A percentile compares a stretch with the other conserved stretches of the same genome.
Conservation (phyloP, 2,797 vertebrate genomes). For the Holocentrus rufus region DNA sequence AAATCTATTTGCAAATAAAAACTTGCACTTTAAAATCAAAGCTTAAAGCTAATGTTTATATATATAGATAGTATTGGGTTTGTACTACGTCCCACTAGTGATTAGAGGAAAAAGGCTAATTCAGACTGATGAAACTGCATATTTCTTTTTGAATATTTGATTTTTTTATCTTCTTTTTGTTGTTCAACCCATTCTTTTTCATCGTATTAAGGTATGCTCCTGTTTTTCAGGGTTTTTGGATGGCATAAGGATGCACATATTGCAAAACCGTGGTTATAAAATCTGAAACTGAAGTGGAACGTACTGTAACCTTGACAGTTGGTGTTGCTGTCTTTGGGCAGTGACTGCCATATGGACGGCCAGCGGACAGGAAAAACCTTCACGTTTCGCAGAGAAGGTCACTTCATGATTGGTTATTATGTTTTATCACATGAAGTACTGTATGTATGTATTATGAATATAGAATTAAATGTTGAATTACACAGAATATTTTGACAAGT, state of each 20-base stretch:
- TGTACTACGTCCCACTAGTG: too few species aligned
- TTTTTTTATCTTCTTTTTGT: not conserved
- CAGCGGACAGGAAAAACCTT: not conserved
- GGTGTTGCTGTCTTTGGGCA: slow-evolving; percentile 4
- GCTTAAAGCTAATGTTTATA: too few species aligned
- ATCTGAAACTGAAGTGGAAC: not conserved
- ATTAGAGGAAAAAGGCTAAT: too few species aligned
- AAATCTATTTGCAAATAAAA: too few species aligned
- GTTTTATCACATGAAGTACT: not conserved
- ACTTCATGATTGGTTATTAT: not conserved
- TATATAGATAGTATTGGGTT: too few species aligned
- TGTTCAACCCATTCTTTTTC: too few species aligned
- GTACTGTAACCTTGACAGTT: not conserved
- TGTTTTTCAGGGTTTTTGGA: too few species aligned
- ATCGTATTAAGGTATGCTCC: too few species aligned
- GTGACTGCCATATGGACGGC: slow-evolving; percentile 1
- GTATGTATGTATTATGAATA: not conserved
- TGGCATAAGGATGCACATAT: too few species aligned
- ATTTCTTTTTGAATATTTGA: slow-evolving; percentile 8
- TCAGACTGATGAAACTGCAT: not conserved
- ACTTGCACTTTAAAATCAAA: not conserved
- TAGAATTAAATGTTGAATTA: not conserved
- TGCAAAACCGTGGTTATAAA: too few species aligned
- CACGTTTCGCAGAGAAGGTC: not conserved
- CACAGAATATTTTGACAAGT: not conserved